These are phyloP conservation scores for Rana temporaria DNA, from an alignment of 2,113 vertebrate species.

Conservation along the genomic window DNA sequence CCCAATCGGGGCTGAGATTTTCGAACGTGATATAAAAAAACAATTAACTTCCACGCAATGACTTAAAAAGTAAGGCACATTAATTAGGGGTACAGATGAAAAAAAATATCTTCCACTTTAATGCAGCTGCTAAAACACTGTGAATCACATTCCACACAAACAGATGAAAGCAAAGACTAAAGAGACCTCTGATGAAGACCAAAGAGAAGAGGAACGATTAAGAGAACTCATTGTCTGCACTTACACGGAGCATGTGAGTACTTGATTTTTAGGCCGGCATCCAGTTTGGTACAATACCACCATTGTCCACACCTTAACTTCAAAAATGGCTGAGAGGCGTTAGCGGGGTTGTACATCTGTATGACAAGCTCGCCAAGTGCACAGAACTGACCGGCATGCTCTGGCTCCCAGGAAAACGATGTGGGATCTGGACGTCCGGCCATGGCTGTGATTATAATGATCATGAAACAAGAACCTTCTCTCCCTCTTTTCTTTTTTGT, in stretches of 20 bases:
- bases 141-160: background rate
- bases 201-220: constrained; percentile 32
- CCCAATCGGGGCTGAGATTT: too few relatives aligned
- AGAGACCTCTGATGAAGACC: background rate
- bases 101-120: too few relatives aligned
- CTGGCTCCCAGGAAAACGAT: constrained; percentile 4
- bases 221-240: constrained; percentile 17
- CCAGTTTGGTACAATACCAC: constrained; percentile 61
- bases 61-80: too few relatives aligned
- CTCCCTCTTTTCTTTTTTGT: background rate
- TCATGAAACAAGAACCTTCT: constrained; percentile 2
- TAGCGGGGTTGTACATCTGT: constrained; percentile 15
- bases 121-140: too few relatives aligned
- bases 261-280: constrained; percentile 44
- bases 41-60: too few relatives aligned
- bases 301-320: constrained; percentile 60
- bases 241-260: constrained; percentile 30
- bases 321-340: constrained; percentile 60
- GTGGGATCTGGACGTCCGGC: background rate
- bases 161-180: background rate
- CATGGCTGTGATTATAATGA: background rate
- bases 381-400: constrained; percentile 10
- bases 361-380: background rate
- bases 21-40: too few relatives aligned
- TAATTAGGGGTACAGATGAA: too few relatives aligned